Evolutionary conservation across 2,113 vertebrate species (phyloP), one percentile per base, ranked within the genome.

Genomic region (Ceyx cyanopectus): DNA sequence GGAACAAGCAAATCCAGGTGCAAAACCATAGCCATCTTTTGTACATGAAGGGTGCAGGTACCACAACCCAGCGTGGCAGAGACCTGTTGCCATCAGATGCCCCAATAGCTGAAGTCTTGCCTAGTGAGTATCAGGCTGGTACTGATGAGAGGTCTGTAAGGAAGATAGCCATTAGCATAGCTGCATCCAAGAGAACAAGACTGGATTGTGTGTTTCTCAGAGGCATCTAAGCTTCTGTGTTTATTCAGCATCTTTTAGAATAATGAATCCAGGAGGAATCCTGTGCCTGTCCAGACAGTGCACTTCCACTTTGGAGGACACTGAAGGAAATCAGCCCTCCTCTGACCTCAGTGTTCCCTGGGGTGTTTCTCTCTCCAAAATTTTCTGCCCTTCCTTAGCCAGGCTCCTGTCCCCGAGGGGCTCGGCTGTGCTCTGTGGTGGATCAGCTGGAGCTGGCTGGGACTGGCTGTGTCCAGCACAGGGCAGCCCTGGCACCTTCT

Each of bases 41-140:
- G 17, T 16, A 5, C 7, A 0, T 6, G 27, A 15, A 23, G 7
- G n/a, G 18, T 20, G 1, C 3, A 6, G 40, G 45, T 69, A 29
- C 34, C 5, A 1, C 0, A 1, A 48, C 17, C 8, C 12, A 7
- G 18, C 0, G 0, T 12, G 13, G 29, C 48, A 48, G 17, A n/a
- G 43, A 48, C 18, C 30, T 61, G 26, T 12, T 89, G 20, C 77
- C 56, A 14, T 12, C 27, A 19, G n/a, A 48, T 20, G 24, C 12
- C 32, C 72, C 17, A 50, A 7, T 32, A 15, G n/a, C 13, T 68
- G 18, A 15, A 43, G 5, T 40, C 56, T 63, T 62, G 22, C 0
- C 0, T 50, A 7, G 34, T 21, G 23, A 17, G 10, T 10, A 45
- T 20, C 63, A 73, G 58, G 37, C 21, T 18, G 16, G 29, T 20